A percentile compares a stretch with the other conserved stretches of the same genome.
Conservation (phyloP, 2,797 vertebrate genomes). For the Vireo griseus region DNA sequence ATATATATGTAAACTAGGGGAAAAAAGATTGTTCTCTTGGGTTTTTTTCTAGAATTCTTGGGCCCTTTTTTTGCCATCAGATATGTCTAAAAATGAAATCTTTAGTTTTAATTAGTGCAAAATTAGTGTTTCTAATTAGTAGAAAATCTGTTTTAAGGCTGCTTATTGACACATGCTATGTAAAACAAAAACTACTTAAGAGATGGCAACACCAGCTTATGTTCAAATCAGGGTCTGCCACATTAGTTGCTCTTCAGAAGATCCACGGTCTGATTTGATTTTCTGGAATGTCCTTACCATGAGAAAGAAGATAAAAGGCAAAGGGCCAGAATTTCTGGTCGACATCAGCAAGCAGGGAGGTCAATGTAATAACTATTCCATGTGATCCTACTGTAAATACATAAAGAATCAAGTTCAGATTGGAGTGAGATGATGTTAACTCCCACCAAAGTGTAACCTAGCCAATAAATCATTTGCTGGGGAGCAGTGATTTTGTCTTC, state of each 20-base stretch:
- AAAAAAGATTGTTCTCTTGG: not conserved
- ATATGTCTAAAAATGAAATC: not conserved
- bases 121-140: not conserved
- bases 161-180: rapidly evolving
- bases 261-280: not conserved
- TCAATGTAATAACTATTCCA: not conserved
- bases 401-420: not conserved
- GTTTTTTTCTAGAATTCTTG: not conserved
- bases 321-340: not conserved
- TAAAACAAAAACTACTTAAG: not conserved
- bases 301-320: not conserved
- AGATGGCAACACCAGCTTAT: not conserved
- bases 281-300: not conserved
- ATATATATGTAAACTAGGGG: no score
- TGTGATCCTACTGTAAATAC: not conserved
- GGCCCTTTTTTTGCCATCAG: not conserved
- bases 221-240: not conserved
- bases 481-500: not conserved
- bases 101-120: not conserved
- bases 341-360: not conserved
- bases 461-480: not conserved
- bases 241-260: not conserved
- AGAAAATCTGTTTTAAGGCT: not conserved
- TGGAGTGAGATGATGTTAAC: not conserved
- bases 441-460: not conserved